Conservation (phyloP, 2,888 invertebrate genomes). For the Lycophotia porphyrea region DNA sequence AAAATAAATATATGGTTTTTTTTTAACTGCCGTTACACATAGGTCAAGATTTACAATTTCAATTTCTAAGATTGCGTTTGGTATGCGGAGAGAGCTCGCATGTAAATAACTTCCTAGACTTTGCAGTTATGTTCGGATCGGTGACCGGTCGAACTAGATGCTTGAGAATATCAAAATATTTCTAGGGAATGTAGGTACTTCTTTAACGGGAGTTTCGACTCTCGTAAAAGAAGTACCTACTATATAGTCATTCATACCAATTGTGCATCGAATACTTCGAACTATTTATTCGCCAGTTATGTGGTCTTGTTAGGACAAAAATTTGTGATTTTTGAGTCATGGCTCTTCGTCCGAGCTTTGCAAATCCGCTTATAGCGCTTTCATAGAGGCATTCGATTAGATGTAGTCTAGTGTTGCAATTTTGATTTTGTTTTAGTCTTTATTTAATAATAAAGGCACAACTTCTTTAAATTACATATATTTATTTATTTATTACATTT, state of each 20-base stretch:
- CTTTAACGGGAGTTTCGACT: background rate
- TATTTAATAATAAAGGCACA: background rate
- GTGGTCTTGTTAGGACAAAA: background rate
- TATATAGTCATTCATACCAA: too few relatives aligned
- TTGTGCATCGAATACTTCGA: background rate
- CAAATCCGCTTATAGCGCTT: too few relatives aligned
- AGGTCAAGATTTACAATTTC: slow-evolving; percentile 11
- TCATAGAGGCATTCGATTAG: too few relatives aligned
- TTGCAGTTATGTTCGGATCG: background rate
- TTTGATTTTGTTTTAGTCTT: too few relatives aligned
- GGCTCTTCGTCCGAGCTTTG: too few relatives aligned
- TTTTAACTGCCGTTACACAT: background rate
- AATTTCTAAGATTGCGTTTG: slow-evolving; percentile 2
- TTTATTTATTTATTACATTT: background rate
- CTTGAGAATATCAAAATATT: slow-evolving; percentile 6
- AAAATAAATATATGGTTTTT: background rate
- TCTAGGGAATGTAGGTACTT: background rate
- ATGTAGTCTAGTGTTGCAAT: too few relatives aligned
- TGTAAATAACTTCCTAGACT: slow-evolving; percentile 18
- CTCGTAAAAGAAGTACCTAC: too few relatives aligned
- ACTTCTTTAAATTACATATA: background rate
- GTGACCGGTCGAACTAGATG: background rate
- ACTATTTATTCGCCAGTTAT: background rate
- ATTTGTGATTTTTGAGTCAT: background rate
- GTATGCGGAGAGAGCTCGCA: slow-evolving; percentile 6